These are phyloP conservation scores for Drosophila robusta DNA, from an alignment of 2,888 invertebrate species.

Conservation along the genomic window DNA sequence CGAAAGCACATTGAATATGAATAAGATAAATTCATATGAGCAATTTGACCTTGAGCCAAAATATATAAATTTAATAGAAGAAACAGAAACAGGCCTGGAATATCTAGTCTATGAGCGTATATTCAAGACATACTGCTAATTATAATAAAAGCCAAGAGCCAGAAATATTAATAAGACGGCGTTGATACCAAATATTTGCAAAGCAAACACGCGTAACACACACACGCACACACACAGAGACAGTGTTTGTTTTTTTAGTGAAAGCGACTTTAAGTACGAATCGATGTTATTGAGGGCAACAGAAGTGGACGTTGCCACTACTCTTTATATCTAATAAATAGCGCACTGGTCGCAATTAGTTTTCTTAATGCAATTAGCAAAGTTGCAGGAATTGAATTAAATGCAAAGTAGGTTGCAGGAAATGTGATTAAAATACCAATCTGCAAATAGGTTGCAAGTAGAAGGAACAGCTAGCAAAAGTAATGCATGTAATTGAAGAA, in stretches of 20 bases:
- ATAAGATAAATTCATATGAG: slow-evolving; percentile 1
- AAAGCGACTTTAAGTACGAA: slow-evolving; percentile 26
- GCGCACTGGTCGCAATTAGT: slow-evolving; percentile 12
- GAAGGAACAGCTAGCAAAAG: neutral
- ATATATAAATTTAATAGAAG: neutral
- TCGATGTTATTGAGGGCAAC: slow-evolving; percentile 39
- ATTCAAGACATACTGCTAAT: neutral
- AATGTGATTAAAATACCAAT: neutral
- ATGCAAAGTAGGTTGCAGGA: neutral
- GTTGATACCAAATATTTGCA: slow-evolving; percentile 27
- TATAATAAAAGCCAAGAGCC: neutral
- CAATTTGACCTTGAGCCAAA: slow-evolving; percentile 13
- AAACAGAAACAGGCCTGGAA: neutral
- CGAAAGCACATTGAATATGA: neutral
- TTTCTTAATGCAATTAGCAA: slow-evolving; percentile 26
- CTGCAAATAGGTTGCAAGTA: neutral
- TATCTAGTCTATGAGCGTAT: neutral
- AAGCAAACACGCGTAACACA: slow-evolving; percentile 5
- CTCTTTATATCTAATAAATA: slow-evolving; percentile 13
- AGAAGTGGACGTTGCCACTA: slow-evolving; percentile 8
- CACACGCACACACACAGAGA: slow-evolving; percentile 1
- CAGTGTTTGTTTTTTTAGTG: slow-evolving; percentile 16
- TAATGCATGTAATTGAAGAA: neutral
- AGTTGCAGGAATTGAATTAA: neutral
- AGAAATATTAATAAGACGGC: neutral